Conservation (phyloP, 2,797 vertebrate species). For the Phalanger gymnotis region DNA sequence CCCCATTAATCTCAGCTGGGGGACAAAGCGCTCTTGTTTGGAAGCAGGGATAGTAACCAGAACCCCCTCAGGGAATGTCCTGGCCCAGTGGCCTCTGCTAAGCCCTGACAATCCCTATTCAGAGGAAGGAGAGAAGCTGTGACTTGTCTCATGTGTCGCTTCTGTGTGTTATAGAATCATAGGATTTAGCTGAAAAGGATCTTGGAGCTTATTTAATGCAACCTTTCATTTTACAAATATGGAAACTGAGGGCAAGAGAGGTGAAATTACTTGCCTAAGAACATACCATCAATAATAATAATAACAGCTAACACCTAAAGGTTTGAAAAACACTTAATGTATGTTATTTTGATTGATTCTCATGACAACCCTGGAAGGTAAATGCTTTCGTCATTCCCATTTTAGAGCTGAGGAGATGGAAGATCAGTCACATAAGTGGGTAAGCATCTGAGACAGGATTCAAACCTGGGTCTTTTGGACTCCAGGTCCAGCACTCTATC, state of each 20-base stretch:
- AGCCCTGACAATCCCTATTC: neutral
- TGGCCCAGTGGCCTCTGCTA: neutral
- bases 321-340: neutral
- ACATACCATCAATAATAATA: neutral
- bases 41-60: neutral
- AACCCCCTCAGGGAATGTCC: neutral
- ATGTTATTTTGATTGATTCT: neutral
- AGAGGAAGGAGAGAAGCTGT: neutral
- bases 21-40: slow-evolving; percentile 1
- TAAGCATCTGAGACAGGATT: neutral
- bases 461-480: neutral
- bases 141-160: neutral
- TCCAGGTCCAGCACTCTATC: neutral
- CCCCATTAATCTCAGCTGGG: neutral
- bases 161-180: neutral
- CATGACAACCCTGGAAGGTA: neutral
- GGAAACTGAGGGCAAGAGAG: neutral
- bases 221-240: neutral
- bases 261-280: neutral
- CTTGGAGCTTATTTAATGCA: neutral
- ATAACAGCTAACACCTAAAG: neutral
- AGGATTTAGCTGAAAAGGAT: neutral
- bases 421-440: neutral
- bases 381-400: neutral
- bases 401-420: neutral